Evolutionary conservation across 2,113 vertebrate genomes (phyloP), one percentile per base, ranked within the genome.

Genomic region (Muntiacus reevesi): DNA sequence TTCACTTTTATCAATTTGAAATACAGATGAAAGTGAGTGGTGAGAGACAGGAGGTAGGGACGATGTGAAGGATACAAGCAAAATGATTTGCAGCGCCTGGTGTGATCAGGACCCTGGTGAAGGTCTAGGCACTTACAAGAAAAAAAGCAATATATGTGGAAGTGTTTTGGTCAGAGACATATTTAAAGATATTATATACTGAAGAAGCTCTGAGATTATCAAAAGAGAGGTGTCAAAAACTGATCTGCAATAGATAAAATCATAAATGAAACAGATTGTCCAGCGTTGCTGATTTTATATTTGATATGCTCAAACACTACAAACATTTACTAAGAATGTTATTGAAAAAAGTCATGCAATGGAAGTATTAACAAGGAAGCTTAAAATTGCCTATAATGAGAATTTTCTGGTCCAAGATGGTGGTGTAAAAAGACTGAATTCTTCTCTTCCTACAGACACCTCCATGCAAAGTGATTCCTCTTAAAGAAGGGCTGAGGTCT

Each of bases 131-230:
- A 36, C 5, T 45, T 25, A 52, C 5, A 47, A 13, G 3, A 50
- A 79, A 76, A 6, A 74, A 50, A n/a, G 2, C 1, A 7, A 7
- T 71, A 50, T 25, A 57, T 71, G 54, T 21, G 54, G 45, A 55
- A 67, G 25, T 1, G 1, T 15, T 27, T 74, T 62, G 84, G 33
- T 13, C 79, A 81, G 25, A 91, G 23, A 57, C 5, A 83, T 47
- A 50, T 84, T 93, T 84, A 93, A 93, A 79, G 15, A 30, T 45
- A 64, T 50, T 95, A 83, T 60, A 94, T 47, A 82, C 27, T 59
- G 16, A 95, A 95, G 17, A 88, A 33, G 9, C 21, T 43, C 13
- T 30, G 9, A 60, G n/a, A 36, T 71, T 71, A 71, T 71, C n/a
- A 71, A 71, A 71, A 21, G 3, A 76, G 36, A 76, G 5, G 40